A percentile compares a stretch with the other conserved stretches of the same genome.
Evolutionary conservation across 1,140 invertebrate genomes (phyloP).

Genomic region (Lordiphosa stackelbergi): DNA sequence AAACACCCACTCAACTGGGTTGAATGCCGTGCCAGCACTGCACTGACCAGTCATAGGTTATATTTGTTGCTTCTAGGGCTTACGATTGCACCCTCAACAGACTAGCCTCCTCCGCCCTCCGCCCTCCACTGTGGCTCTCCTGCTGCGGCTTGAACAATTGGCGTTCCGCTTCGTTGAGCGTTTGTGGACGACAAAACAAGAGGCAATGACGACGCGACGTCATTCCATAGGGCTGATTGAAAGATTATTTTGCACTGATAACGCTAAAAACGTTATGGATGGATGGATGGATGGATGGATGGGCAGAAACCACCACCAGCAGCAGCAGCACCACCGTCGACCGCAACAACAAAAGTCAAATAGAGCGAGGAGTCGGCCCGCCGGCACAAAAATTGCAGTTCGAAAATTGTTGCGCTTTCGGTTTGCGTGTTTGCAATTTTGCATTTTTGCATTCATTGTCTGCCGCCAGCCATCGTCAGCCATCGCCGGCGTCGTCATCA

Average conservation of each 20-base stretch:
- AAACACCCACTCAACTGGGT: constrained; percentile 2
- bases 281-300: constrained; percentile 47
- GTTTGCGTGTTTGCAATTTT: constrained; percentile 71
- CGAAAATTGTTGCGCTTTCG: constrained; percentile 71
- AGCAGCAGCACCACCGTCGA: constrained; percentile 20
- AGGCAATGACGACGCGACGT: constrained; percentile 22
- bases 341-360: constrained; percentile 60
- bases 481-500: background rate
- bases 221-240: constrained; percentile 65
- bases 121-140: constrained; percentile 6
- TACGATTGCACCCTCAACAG: background rate
- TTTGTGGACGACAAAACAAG: constrained; percentile 21
- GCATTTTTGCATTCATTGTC: constrained; percentile 56
- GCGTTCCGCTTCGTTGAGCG: constrained; percentile 56
- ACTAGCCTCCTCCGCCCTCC: background rate
- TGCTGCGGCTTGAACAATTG: constrained; percentile 54
- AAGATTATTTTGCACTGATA: constrained; percentile 76
- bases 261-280: constrained; percentile 74
- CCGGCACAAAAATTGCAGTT: constrained; percentile 61
- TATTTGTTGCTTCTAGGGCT: constrained; percentile 25
- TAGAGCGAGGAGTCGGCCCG: constrained; percentile 51
- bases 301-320: constrained; percentile 42
- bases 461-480: constrained; percentile 34
- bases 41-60: constrained; percentile 27
- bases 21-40: too few species aligned